A percentile compares a stretch with the other conserved stretches of the same genome.
These are phyloP conservation scores for Tachysurus fulvidraco DNA, from an alignment of 2,113 vertebrate genomes.

Conservation along the genomic window DNA sequence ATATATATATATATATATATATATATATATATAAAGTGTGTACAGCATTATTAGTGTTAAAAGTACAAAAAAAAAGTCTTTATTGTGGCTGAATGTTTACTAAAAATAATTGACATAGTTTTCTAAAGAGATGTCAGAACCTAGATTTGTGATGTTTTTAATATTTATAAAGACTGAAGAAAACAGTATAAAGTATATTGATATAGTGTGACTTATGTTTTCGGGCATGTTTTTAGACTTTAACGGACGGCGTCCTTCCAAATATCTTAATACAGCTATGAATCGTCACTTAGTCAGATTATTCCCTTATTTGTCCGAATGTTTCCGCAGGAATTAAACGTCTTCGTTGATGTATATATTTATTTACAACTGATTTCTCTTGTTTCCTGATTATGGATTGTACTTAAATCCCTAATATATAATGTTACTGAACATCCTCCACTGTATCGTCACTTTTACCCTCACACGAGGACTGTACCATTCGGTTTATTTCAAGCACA, in stretches of 20 bases:
- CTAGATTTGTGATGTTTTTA: slow-evolving; percentile 73
- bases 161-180: slow-evolving; percentile 65
- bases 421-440: slow-evolving; percentile 19
- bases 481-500: background rate
- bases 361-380: slow-evolving; percentile 36
- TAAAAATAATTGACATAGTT: slow-evolving; percentile 65
- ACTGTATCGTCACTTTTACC: slow-evolving; percentile 14
- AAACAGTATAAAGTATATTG: slow-evolving; percentile 42
- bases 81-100: slow-evolving; percentile 74
- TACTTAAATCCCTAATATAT: background rate
- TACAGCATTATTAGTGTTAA: slow-evolving; percentile 63
- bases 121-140: slow-evolving; percentile 68
- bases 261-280: slow-evolving; percentile 2
- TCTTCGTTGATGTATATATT: slow-evolving; percentile 49
- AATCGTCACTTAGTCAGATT: background rate
- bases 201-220: slow-evolving; percentile 48
- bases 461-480: background rate
- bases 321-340: slow-evolving; percentile 5
- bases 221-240: slow-evolving; percentile 33
- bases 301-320: slow-evolving; percentile 13
- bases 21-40: slow-evolving; percentile 49
- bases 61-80: slow-evolving; percentile 58
- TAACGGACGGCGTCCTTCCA: background rate
- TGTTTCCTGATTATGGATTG: slow-evolving; percentile 27
- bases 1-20: slow-evolving; percentile 38